Conservation (phyloP, 2,113 vertebrate species). For the Opisthocomus hoazin region DNA sequence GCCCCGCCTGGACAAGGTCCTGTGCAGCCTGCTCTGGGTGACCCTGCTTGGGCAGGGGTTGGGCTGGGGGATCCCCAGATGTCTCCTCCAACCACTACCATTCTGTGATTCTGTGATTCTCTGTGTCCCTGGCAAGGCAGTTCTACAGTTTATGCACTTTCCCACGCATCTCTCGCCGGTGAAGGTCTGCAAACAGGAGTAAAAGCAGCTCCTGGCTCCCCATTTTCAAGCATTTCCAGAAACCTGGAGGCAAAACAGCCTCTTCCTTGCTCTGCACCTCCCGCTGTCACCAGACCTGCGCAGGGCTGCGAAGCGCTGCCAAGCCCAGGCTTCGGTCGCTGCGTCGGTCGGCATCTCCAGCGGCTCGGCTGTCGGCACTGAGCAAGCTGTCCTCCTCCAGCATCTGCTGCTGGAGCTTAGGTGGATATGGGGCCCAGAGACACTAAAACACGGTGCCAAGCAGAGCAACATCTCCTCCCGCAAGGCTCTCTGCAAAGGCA, state of each 20-base stretch:
- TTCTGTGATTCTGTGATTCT: too few relatives aligned
- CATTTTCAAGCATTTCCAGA: background rate
- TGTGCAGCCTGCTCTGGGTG: too few relatives aligned
- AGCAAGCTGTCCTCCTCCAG: background rate
- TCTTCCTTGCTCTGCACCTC: background rate
- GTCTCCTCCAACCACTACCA: too few relatives aligned
- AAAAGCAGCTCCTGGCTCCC: background rate
- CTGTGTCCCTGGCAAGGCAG: background rate
- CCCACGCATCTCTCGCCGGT: accelerated
- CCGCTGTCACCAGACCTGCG: too few relatives aligned
- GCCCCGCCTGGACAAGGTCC: too few relatives aligned
- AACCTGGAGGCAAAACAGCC: background rate
- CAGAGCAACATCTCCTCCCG: background rate
- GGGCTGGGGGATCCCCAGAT: too few relatives aligned
- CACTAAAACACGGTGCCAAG: too few relatives aligned
- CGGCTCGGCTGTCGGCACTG: background rate
- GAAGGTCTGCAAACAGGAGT: background rate
- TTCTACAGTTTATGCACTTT: background rate
- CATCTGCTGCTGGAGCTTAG: accelerated
- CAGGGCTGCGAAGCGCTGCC: background rate
- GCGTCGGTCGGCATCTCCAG: background rate
- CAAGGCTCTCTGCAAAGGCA: background rate
- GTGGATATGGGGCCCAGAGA: background rate
- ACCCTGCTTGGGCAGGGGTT: too few relatives aligned
- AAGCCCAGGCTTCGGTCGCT: background rate